These are phyloP conservation scores for Archaeoteleia sp. DNA, from an alignment of 2,888 invertebrate species.

Conservation along the genomic window DNA sequence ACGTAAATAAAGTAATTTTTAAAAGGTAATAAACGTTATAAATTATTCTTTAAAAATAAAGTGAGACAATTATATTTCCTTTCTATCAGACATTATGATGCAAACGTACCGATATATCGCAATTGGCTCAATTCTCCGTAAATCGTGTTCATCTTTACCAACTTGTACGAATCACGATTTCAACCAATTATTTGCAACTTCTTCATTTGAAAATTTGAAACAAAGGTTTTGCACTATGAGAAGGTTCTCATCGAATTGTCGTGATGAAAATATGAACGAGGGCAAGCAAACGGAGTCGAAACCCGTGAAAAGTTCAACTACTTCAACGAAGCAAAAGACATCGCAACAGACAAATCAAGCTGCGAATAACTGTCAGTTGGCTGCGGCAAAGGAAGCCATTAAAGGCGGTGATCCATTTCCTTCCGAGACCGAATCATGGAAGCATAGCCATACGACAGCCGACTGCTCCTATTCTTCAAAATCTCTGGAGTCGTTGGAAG, in stretches of 20 bases:
- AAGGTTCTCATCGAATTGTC: not conserved
- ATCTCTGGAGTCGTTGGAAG: constrained; percentile 10
- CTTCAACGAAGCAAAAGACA: not conserved
- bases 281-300: not conserved
- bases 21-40: not conserved
- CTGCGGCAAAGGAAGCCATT: constrained; percentile 23
- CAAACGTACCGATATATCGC: too few species aligned
- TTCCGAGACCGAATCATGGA: constrained; percentile 20
- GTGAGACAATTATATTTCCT: too few species aligned
- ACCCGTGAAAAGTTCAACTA: constrained; percentile 18
- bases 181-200: not conserved
- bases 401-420: constrained; percentile 24
- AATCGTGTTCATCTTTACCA: not conserved
- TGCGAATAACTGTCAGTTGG: constrained; percentile 14
- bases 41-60: not conserved
- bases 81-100: too few species aligned
- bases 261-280: constrained; percentile 15
- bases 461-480: constrained; percentile 19
- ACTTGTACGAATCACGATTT: not conserved
- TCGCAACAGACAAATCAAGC: constrained; percentile 18
- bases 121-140: too few species aligned
- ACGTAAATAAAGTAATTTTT: constrained; percentile 1
- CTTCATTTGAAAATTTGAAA: not conserved
- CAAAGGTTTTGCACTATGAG: not conserved
- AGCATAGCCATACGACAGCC: constrained; percentile 15